These are phyloP conservation scores for Megaustenia siamemsis DNA, from an alignment of 2,888 invertebrate genomes.

Conservation along the genomic window DNA sequence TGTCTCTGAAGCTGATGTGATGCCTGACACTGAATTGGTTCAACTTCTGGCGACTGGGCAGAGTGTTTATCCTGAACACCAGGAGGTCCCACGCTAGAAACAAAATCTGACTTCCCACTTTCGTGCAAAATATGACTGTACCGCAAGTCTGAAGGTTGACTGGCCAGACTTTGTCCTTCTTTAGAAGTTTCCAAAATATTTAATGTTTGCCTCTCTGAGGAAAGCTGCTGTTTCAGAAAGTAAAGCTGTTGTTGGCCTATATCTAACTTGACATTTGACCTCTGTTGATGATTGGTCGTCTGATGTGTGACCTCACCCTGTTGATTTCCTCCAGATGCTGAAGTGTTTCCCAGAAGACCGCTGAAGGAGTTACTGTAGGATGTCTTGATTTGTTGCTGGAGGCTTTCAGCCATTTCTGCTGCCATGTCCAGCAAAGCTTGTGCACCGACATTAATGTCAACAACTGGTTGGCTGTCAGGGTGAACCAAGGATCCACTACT, in stretches of 20 bases:
- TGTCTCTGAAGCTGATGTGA: not conserved
- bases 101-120: not conserved
- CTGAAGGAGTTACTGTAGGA: not conserved
- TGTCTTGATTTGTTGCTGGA: conserved; percentile 40
- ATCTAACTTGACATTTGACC: not conserved
- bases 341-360: not conserved
- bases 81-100: not conserved
- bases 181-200: not conserved
- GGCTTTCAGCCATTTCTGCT: conserved; percentile 10
- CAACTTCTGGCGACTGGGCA: not conserved
- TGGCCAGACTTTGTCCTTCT: not conserved
- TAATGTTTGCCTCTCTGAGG: not conserved
- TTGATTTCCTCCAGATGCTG: not conserved
- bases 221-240: not conserved
- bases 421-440: conserved; percentile 8
- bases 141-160: not conserved
- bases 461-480: not conserved
- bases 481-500: not conserved
- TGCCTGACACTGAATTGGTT: not conserved
- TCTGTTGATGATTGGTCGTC: not conserved
- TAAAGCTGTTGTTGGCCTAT: not conserved
- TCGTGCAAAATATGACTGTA: not conserved
- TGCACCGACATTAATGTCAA: conserved; percentile 10
- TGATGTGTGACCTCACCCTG: not conserved
- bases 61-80: not conserved